Evolutionary conservation across 2,113 vertebrate species (phyloP).

Genomic region (Chamaetylas fuelleborni): DNA sequence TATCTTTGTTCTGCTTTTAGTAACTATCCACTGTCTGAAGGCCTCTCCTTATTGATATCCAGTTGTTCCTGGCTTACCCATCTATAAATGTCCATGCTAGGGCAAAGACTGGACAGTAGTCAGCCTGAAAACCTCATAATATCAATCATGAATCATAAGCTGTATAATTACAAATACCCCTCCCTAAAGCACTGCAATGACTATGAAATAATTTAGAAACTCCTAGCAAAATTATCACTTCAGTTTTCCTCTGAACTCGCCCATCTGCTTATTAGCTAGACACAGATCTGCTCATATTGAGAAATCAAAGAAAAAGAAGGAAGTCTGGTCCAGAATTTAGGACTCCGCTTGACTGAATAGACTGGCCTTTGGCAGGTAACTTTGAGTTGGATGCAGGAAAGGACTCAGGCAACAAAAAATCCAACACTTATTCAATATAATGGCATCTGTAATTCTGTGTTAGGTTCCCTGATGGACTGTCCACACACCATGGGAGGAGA

Average conservation of each 20-base stretch:
- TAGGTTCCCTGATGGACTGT: neutral
- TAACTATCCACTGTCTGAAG: neutral
- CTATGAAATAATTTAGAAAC: constrained; percentile 52
- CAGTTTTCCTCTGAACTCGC: constrained; percentile 48
- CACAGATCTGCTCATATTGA: constrained; percentile 15
- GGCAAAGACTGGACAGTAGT: neutral
- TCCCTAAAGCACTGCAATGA: constrained; percentile 25
- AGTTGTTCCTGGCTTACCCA: neutral
- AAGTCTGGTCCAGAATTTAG: neutral
- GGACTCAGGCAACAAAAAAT: neutral
- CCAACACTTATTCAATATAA: neutral
- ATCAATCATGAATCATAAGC: constrained; percentile 15
- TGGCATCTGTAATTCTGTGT: neutral
- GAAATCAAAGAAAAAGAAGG: neutral
- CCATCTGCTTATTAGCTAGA: constrained; percentile 65
- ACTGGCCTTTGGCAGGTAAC: neutral
- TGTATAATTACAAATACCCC: neutral
- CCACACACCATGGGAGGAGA: neutral
- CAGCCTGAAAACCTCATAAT: neutral
- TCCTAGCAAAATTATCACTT: constrained; percentile 66
- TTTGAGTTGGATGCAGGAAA: neutral
- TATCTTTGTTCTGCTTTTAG: neutral
- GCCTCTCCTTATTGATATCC: neutral
- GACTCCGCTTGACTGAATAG: neutral
- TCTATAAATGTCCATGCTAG: neutral